A percentile compares a stretch with the other conserved stretches of the same genome.
phyloP scores from a whole-genome alignment of 2,888 invertebrate species.

The Acrobeloides nanus region DNA sequence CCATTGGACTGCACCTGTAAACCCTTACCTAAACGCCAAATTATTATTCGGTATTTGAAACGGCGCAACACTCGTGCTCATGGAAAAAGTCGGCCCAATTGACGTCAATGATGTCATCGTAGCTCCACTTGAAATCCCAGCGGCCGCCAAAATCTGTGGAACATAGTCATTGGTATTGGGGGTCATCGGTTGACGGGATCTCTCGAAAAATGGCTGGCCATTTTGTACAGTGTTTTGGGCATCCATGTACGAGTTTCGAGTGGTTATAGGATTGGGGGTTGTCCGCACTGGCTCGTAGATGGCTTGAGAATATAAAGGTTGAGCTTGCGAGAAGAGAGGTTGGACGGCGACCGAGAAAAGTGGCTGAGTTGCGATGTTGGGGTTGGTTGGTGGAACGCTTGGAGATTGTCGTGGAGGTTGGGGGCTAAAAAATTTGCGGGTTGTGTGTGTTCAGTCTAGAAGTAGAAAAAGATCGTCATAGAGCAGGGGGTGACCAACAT shows the following conservation, averaged over 20 bases:
- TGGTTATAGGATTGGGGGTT: constrained; percentile 4
- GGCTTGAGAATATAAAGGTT: constrained; percentile 27
- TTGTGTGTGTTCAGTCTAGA: neutral
- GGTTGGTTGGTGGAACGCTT: constrained; percentile 2
- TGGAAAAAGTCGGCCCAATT: neutral
- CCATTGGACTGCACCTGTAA: too few species aligned
- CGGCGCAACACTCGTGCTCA: neutral
- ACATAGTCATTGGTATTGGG: constrained; percentile 27
- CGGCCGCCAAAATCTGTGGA: constrained; percentile 38
- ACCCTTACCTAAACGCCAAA: too few species aligned
- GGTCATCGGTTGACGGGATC: neutral
- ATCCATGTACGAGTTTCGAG: neutral
- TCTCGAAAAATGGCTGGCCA: neutral
- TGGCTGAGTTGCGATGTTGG: constrained; percentile 4
- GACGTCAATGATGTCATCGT: neutral
- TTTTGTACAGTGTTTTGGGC: neutral
- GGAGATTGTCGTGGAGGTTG: constrained; percentile 21
- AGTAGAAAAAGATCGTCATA: neutral
- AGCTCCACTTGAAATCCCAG: constrained; percentile 1
- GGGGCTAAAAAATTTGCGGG: neutral
- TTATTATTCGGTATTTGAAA: constrained; percentile 3
- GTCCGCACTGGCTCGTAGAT: constrained; percentile 18
- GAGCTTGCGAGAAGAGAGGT: constrained; percentile 11
- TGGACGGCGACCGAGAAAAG: too few species aligned
- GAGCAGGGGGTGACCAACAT: neutral